Percentiles rank a stretch among this genome's conserved stretches.
Conservation (phyloP, 2,797 vertebrate genomes). For the Cossypha heuglini region DNA sequence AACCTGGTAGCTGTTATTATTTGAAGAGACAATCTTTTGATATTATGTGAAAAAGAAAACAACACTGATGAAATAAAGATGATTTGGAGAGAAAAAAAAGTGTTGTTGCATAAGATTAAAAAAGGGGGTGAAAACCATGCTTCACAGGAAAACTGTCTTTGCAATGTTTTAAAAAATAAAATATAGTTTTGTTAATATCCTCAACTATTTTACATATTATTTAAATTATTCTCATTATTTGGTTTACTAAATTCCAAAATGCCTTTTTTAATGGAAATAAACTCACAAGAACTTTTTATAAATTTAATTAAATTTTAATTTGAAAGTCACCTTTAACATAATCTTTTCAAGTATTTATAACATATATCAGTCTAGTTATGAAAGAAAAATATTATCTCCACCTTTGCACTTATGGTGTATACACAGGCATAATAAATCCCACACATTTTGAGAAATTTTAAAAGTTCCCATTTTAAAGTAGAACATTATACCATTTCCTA, state of each 20-base stretch:
- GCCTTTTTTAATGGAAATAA: not conserved
- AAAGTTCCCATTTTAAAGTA: not conserved
- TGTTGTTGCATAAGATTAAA: not conserved
- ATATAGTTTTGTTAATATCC: not conserved
- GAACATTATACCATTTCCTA: not conserved
- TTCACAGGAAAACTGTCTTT: accelerated
- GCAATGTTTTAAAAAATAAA: not conserved
- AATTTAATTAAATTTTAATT: not conserved
- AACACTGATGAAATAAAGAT: not conserved
- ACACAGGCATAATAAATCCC: not conserved
- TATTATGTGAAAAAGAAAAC: not conserved
- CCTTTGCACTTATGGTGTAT: not conserved
- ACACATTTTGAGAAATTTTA: not conserved
- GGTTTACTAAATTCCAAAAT: not conserved
- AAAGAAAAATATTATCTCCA: not conserved
- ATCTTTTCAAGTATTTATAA: not conserved
- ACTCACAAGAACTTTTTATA: not conserved
- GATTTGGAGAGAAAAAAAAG: not conserved
- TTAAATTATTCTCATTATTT: not conserved
- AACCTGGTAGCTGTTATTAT: not conserved
- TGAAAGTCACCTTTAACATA: not conserved
- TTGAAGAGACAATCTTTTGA: not conserved
- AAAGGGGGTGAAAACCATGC: accelerated
- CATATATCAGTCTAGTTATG: not conserved
- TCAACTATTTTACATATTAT: not conserved